phyloP scores from a whole-genome alignment of 2,113 vertebrate species.

The Terrapene triunguis region DNA sequence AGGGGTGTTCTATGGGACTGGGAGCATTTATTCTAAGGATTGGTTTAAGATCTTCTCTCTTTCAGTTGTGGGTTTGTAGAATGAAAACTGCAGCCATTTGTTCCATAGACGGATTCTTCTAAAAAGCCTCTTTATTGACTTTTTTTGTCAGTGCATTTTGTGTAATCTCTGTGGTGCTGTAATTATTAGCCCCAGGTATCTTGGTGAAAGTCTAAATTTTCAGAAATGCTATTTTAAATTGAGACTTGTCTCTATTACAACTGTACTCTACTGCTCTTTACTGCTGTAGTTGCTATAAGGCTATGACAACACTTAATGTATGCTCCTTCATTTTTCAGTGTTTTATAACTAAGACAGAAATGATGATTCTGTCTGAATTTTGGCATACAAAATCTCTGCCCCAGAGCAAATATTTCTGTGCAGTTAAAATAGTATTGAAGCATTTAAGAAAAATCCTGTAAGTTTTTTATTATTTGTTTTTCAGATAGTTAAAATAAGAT shows the following conservation, averaged over 20 bases:
- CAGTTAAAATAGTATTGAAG: slow-evolving; percentile 45
- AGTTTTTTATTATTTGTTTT: slow-evolving; percentile 24
- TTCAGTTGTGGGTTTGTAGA: slow-evolving; percentile 44
- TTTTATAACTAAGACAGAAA: slow-evolving; percentile 53
- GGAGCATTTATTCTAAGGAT: slow-evolving; percentile 26
- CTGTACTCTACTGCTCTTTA: slow-evolving; percentile 27
- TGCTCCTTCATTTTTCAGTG: slow-evolving; percentile 45
- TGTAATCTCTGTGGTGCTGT: slow-evolving; percentile 55
- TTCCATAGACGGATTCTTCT: slow-evolving; percentile 20
- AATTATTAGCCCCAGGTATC: slow-evolving; percentile 64
- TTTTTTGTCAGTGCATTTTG: slow-evolving; percentile 9
- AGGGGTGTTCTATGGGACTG: slow-evolving; percentile 28
- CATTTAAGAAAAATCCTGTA: slow-evolving; percentile 57
- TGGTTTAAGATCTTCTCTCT: slow-evolving; percentile 19
- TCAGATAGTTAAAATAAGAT: neutral
- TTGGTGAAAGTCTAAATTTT: slow-evolving; percentile 46
- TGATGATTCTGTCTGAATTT: slow-evolving; percentile 27
- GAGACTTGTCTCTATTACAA: slow-evolving; percentile 42
- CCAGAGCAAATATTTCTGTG: slow-evolving; percentile 15
- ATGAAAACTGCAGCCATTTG: slow-evolving; percentile 21
- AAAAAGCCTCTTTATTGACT: slow-evolving; percentile 55
- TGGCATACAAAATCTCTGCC: slow-evolving; percentile 23
- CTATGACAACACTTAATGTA: neutral
- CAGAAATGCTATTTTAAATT: slow-evolving; percentile 60
- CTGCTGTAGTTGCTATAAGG: slow-evolving; percentile 15